Percentiles rank a stretch among this genome's conserved stretches.
Evolutionary conservation across 2,888 invertebrate genomes (phyloP).

Genomic region (Dasysyrphus albostriatus): DNA sequence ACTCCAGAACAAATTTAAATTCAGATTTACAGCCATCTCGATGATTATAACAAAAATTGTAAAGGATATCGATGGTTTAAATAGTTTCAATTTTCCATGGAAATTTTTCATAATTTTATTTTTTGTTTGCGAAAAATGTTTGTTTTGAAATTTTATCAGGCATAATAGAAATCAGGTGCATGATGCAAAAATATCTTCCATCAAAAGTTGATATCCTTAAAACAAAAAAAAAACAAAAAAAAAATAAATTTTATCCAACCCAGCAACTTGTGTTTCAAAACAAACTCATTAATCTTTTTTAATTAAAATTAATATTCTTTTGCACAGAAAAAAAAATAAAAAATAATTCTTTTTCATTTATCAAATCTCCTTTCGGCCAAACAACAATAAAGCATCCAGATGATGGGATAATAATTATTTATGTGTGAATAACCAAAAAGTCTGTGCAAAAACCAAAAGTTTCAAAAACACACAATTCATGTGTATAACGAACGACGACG

Average conservation of each 20-base stretch:
- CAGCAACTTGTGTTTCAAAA: not conserved
- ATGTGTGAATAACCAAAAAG: constrained; percentile 1
- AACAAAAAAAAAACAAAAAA: not conserved
- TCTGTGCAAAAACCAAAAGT: not conserved
- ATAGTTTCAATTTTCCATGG: no score
- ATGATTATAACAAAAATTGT: no score
- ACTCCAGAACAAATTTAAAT: no score
- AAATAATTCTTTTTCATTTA: not conserved
- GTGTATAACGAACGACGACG: not conserved
- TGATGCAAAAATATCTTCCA: no score
- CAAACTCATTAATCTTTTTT: constrained; percentile 13
- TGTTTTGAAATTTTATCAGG: no score
- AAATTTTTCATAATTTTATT: no score
- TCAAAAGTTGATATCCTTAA: not conserved
- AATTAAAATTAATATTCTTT: constrained; percentile 24
- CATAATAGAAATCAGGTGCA: no score
- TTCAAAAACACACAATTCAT: constrained; percentile 9
- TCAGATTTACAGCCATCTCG: no score
- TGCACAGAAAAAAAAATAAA: not conserved
- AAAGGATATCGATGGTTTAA: no score
- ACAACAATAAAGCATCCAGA: constrained; percentile 4
- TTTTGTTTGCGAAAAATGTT: no score
- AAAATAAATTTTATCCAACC: not conserved
- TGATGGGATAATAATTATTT: constrained; percentile 40
- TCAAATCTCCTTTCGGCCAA: not conserved